A percentile compares a stretch with the other conserved stretches of the same genome.
phyloP scores from a whole-genome alignment of 1,140 invertebrate species.

The Scaptomyza pallida region DNA sequence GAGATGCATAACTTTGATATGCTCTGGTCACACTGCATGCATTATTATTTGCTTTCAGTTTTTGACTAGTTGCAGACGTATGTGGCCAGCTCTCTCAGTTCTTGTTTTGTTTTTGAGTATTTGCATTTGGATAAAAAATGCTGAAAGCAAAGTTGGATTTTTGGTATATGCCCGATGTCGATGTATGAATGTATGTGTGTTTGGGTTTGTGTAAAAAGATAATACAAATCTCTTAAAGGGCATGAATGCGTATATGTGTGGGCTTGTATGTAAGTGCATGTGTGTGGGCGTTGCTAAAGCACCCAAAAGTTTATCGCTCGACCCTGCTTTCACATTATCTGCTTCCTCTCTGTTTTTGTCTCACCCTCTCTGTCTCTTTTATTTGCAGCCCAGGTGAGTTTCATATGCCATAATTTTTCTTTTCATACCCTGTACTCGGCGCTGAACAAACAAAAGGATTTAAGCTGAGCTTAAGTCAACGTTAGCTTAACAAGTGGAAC shows the following conservation, averaged over 20 bases:
- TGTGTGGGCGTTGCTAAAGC: constrained; percentile 4
- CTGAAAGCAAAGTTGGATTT: constrained; percentile 75
- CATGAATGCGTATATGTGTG: constrained; percentile 22
- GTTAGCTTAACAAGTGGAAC: not conserved
- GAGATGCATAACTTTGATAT: constrained; percentile 11
- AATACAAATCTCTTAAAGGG: constrained; percentile 53
- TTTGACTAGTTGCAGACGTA: too few species aligned
- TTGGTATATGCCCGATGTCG: constrained; percentile 24
- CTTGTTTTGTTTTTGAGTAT: constrained; percentile 24
- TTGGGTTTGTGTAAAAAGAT: constrained; percentile 37
- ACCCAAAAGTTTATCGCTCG: constrained; percentile 65
- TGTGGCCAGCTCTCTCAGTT: too few species aligned
- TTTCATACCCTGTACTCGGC: constrained; percentile 36
- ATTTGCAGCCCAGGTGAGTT: constrained; percentile 55
- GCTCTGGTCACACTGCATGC: constrained; percentile 5
- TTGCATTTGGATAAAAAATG: constrained; percentile 37
- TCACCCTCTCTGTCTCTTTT: not conserved
- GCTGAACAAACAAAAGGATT: not conserved
- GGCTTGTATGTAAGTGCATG: not conserved
- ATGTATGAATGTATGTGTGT: constrained; percentile 14
- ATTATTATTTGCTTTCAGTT: constrained; percentile 2
- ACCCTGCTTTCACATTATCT: constrained; percentile 1
- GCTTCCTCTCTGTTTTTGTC: not conserved
- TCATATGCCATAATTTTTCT: constrained; percentile 75
- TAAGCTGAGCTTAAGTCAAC: constrained; percentile 7